Percentiles rank a stretch among this genome's conserved stretches.
Conservation (phyloP, 2,888 invertebrate species). For the Fragum whitleyi region DNA sequence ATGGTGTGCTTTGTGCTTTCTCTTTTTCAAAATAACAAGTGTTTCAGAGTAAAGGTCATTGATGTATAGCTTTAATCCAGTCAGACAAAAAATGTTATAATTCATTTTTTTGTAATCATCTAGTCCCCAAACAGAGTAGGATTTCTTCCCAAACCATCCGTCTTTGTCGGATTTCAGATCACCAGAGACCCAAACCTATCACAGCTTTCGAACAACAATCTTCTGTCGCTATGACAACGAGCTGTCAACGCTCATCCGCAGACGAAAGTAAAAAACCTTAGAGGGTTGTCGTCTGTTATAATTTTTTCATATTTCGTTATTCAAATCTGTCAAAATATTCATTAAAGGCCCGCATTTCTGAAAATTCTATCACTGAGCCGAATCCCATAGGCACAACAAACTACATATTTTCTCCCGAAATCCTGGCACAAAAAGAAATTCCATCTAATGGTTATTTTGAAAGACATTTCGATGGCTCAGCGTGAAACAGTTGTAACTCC, state of each 20-base stretch:
- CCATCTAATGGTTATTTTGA: slow-evolving; percentile 27
- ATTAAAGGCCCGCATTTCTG: slow-evolving; percentile 60
- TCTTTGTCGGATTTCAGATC: slow-evolving; percentile 11
- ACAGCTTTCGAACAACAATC: slow-evolving; percentile 10
- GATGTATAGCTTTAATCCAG: not conserved
- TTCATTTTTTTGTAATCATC: slow-evolving; percentile 4
- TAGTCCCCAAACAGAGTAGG: not conserved
- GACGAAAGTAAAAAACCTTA: slow-evolving; percentile 18
- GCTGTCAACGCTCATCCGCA: slow-evolving; percentile 23
- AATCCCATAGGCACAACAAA: slow-evolving; percentile 35
- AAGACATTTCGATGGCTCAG: too few species aligned
- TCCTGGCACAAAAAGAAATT: slow-evolving; percentile 15
- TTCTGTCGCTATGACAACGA: slow-evolving; percentile 23
- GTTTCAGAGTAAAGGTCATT: too few species aligned
- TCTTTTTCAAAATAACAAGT: too few species aligned
- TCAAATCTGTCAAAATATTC: slow-evolving; percentile 67
- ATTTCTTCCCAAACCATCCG: slow-evolving; percentile 16
- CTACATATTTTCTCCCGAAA: slow-evolving; percentile 27
- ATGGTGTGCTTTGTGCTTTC: too few species aligned
- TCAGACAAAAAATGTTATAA: not conserved
- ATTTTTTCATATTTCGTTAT: slow-evolving; percentile 35
- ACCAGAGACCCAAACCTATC: slow-evolving; percentile 13
- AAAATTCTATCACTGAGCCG: slow-evolving; percentile 52
- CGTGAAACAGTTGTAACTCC: too few species aligned
- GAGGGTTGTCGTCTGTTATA: slow-evolving; percentile 27